Evolutionary conservation across 2,113 vertebrate genomes (phyloP).

Genomic region (Bettongia penicillata): DNA sequence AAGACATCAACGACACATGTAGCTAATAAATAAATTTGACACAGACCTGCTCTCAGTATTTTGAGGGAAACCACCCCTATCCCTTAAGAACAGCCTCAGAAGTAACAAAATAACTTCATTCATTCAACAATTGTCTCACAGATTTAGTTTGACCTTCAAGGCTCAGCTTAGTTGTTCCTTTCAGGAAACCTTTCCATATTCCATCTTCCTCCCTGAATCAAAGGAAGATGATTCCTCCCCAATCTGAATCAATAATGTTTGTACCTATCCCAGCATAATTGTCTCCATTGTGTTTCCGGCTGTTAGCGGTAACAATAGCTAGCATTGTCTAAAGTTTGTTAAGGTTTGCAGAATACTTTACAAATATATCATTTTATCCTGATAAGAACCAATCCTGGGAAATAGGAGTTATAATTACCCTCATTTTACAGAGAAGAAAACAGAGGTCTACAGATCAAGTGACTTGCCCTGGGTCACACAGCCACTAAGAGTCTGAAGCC

Average conservation of each 20-base stretch:
- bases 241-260: neutral
- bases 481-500: neutral
- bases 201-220: neutral
- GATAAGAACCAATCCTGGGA: neutral
- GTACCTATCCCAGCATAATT: neutral
- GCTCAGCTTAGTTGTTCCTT: neutral
- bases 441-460: too few relatives aligned
- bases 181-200: neutral
- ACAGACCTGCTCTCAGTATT: neutral
- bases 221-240: neutral
- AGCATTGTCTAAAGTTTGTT: neutral
- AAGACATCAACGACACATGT: neutral
- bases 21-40: neutral
- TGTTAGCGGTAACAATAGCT: neutral
- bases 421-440: neutral
- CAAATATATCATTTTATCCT: neutral
- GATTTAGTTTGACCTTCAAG: neutral
- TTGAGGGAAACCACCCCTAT: neutral
- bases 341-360: neutral
- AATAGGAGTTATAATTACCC: neutral
- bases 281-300: neutral
- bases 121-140: neutral
- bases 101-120: neutral
- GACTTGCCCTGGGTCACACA: neutral
- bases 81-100: neutral